These are phyloP conservation scores for Drosophila robusta DNA, from an alignment of 2,888 invertebrate species.

Conservation along the genomic window DNA sequence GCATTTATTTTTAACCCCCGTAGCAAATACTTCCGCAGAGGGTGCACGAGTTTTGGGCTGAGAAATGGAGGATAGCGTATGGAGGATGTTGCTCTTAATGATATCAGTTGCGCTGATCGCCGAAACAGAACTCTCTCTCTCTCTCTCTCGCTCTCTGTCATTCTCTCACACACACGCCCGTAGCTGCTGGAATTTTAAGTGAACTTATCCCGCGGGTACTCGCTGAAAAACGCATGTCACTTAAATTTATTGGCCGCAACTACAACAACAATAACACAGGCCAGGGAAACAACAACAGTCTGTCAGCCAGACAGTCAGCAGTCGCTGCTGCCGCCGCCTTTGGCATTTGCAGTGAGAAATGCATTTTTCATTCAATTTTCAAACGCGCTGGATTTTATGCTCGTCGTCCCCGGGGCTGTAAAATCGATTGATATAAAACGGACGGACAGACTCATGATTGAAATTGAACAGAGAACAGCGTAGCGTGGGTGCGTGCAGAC, in stretches of 20 bases:
- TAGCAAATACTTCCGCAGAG: slow-evolving; percentile 66
- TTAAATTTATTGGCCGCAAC: slow-evolving; percentile 79
- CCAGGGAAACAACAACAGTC: slow-evolving; percentile 6
- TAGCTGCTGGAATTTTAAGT: slow-evolving; percentile 74
- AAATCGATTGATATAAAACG: slow-evolving; percentile 77
- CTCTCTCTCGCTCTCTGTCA: not conserved
- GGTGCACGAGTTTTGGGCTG: slow-evolving; percentile 25
- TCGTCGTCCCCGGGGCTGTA: slow-evolving; percentile 58
- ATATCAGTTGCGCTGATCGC: slow-evolving; percentile 70
- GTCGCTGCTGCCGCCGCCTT: slow-evolving; percentile 26
- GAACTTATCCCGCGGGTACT: slow-evolving; percentile 77
- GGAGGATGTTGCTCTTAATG: slow-evolving; percentile 73
- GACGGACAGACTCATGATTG: slow-evolving; percentile 68
- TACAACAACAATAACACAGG: slow-evolving; percentile 40
- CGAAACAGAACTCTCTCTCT: not conserved
- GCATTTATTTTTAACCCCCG: slow-evolving; percentile 67
- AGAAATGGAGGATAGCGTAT: slow-evolving; percentile 13
- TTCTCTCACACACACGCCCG: slow-evolving; percentile 41
- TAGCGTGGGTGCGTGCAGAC: slow-evolving; percentile 24
- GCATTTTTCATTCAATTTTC: slow-evolving; percentile 80
- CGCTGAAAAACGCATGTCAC: slow-evolving; percentile 81
- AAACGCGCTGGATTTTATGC: slow-evolving; percentile 58
- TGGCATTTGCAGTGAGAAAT: slow-evolving; percentile 63
- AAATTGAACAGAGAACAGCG: slow-evolving; percentile 54
- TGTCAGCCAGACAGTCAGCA: slow-evolving; percentile 24